Evolutionary conservation across 92 coral and sea anemone genomes (phyloP), one percentile per base, ranked within the genome.

Genomic region (Siderastrea radians): DNA sequence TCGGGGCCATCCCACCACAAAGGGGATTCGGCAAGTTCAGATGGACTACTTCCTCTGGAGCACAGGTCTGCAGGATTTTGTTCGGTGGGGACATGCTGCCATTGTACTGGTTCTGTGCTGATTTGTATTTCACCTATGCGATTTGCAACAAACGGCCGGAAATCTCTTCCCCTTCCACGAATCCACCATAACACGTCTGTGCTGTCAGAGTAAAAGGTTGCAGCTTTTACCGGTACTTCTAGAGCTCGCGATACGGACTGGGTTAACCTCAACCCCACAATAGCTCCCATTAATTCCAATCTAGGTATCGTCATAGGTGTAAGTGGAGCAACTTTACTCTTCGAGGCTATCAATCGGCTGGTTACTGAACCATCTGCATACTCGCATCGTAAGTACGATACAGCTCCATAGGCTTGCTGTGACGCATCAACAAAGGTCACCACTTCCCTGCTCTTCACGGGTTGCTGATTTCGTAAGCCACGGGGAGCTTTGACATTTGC

Each of bases 81-180:
- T 1, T 92, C 83, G 64, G 97, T 92, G 1, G 93, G 72, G 0
- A 92, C 92, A 47, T 94, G 88, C 81, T 90, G 94, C 90, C 93
- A 90, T 60, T 81, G 94, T n/a, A 72, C 49, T 11, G 94, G 94
- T 14, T 91, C 89, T 2, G 96, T 84, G 16, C 74, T 63, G 19
- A 85, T 50, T 61, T 91, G 94, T 74, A 88, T 88, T 61, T 93
- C 90, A 0, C 96, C 93, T 1, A 93, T 81, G 19, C 84, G 92
- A 67, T 93, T 90, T n/a, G 93, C 93, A n/a, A 93, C 96, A 84
- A 93, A 93, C 47, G 94, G 90, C 10, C 94, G 78, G 60, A 87
- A 93, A 44, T 84, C 78, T 26, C 91, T 43, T 1, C 95, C 93
- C 26, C 87, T 58, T 13, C 93, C 96, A 3, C 93, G 84, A 60